Evolutionary conservation across 2,797 vertebrate genomes (phyloP), one percentile per base, ranked within the genome.

Genomic region (Huso huso): DNA sequence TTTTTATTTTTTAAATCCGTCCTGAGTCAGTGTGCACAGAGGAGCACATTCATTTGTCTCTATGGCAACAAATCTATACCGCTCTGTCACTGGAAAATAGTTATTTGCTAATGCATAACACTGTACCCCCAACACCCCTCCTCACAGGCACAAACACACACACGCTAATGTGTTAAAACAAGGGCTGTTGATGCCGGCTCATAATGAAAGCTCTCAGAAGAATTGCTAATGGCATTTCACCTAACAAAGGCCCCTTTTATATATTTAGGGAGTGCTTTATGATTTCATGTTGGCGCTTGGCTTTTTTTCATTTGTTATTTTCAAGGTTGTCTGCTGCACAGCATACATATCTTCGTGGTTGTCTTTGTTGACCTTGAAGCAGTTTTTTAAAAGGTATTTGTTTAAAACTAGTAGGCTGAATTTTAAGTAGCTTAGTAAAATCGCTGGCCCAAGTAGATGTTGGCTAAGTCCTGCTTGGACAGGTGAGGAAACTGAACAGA

Each of bases 101-200:
- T 69, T 75, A 57, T 76, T 74, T 74, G 65, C 59, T 74, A 72
- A 69, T 76, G 64, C 61, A 53, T 70, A 74, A 73, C 70, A 65
- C 23, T 68, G 53, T 66, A 37, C 68, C 63, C 12, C 57, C 48
- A 62, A 71, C 12, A 3, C 23, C 23, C 23, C 23, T 37, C 23
- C 23, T 37, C 23, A 37, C 13, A 15, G 59, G 10, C 55, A 13
- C 49, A 4, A 7, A 49, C 12, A 59, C 55, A 59, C 55, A 12
- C 1, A 10, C 10, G 12, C 18, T 23, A 23, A 51, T 18, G 4
- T 61, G 15, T 11, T 51, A 50, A 50, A 52, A 70, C 50, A 48
- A 37, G 51, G 9, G 50, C 6, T 13, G 9, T 62, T 55, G 8
- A 37, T 37, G 23, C 4, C 6, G 9, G 11, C 55, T 58, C 55